Conservation (phyloP, 2,797 vertebrate genomes). For the Etheostoma perlongum region DNA sequence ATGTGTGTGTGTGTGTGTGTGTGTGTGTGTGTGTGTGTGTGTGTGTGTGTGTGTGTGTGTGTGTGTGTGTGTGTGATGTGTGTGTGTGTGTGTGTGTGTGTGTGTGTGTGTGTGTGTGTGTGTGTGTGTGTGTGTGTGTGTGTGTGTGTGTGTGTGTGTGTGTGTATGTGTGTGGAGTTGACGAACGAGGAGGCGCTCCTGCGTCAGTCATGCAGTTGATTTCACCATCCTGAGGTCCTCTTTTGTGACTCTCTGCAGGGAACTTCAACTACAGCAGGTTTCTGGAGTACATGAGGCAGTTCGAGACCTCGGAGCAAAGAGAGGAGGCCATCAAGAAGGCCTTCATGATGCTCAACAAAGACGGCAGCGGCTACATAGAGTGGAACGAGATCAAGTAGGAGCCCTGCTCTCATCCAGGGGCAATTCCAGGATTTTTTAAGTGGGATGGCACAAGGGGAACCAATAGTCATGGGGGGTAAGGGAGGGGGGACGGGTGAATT, state of each 20-base stretch:
- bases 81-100: neutral
- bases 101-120: too few relatives aligned
- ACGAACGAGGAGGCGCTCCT: neutral
- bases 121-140: neutral
- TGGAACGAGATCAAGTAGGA: slow-evolving; percentile 70
- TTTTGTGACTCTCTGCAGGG: slow-evolving; percentile 37
- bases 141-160: too few relatives aligned
- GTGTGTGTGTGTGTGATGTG: neutral
- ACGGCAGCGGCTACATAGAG: slow-evolving; percentile 58
- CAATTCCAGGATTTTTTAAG: too few relatives aligned
- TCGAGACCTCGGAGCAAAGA: slow-evolving; percentile 27
- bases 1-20: too few relatives aligned
- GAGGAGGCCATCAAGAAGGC: slow-evolving; percentile 45
- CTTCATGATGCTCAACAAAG: slow-evolving; percentile 67
- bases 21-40: neutral
- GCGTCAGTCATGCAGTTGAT: neutral
- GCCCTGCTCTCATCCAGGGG: too few relatives aligned
- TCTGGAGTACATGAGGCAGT: slow-evolving; percentile 54
- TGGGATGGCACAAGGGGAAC: too few relatives aligned
- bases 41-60: neutral
- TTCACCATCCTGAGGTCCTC: slow-evolving; percentile 23
- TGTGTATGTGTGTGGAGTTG: neutral
- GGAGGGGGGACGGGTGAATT: too few relatives aligned
- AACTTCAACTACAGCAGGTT: slow-evolving; percentile 73
- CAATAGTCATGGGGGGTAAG: too few relatives aligned